Evolutionary conservation across 2,888 invertebrate genomes (phyloP).

Genomic region (Lithophane ornitopus): DNA sequence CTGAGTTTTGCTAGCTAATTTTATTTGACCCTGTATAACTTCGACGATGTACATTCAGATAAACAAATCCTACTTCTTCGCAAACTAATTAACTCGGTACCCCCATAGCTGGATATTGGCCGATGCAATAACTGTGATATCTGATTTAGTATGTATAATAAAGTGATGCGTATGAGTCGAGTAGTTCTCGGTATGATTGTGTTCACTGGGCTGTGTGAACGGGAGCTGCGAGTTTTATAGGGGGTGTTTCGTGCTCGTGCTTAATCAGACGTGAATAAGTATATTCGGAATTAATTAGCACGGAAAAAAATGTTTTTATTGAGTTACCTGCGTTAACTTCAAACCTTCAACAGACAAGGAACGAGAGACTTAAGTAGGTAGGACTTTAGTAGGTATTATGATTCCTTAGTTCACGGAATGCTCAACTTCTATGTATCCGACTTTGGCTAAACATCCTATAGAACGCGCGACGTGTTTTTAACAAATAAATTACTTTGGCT

Average conservation of each 20-base stretch:
- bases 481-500: not conserved
- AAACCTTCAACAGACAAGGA: not conserved
- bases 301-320: not conserved
- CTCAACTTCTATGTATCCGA: not conserved
- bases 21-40: no score
- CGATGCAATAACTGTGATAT: slow-evolving; percentile 46
- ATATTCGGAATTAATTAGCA: slow-evolving; percentile 25
- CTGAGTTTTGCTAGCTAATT: no score
- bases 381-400: no score
- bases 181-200: slow-evolving; percentile 46
- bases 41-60: not conserved
- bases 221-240: slow-evolving; percentile 39
- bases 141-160: slow-evolving; percentile 55
- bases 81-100: slow-evolving; percentile 16
- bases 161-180: slow-evolving; percentile 43
- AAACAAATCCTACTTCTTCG: slow-evolving; percentile 30
- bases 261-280: slow-evolving; percentile 21
- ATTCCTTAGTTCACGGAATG: not conserved
- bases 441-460: not conserved
- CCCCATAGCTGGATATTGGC: slow-evolving; percentile 16
- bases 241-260: slow-evolving; percentile 20
- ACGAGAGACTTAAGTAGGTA: no score
- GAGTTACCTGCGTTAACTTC: not conserved
- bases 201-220: slow-evolving; percentile 53
- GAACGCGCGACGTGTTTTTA: not conserved